Evolutionary conservation across 2,113 vertebrate genomes (phyloP).

Genomic region (Festucalex cinctus): DNA sequence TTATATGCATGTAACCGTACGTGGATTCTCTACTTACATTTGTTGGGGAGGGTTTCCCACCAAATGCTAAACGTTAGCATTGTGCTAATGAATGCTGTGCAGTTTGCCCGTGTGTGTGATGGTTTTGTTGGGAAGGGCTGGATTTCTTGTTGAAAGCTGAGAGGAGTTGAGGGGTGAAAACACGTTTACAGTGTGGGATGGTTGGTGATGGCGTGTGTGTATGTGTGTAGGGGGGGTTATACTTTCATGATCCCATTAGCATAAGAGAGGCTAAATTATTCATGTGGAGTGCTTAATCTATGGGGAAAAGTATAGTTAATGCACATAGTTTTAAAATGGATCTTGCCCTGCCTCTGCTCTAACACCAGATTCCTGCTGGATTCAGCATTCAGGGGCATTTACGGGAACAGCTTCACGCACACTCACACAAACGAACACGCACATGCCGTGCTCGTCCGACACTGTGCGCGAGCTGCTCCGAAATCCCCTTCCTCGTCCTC

Average conservation of each 20-base stretch:
- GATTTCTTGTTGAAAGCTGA: conserved; percentile 94
- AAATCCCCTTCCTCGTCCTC: conserved; percentile 62
- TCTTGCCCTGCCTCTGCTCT: conserved; percentile 89
- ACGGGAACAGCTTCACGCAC: conserved; percentile 81
- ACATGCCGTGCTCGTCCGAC: conserved; percentile 44
- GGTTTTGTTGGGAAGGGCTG: conserved; percentile 83
- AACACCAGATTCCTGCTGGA: conserved; percentile 97
- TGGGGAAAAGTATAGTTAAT: conserved; percentile 99
- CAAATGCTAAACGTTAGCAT: conserved; percentile 32
- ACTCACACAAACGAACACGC: conserved; percentile 16
- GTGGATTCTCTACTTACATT: not conserved
- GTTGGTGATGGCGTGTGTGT: not conserved
- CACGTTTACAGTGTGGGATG: conserved; percentile 2
- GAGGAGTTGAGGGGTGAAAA: conserved; percentile 75
- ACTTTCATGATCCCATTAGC: conserved; percentile 99
- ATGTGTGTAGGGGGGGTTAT: conserved; percentile 64
- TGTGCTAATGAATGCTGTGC: conserved; percentile 41
- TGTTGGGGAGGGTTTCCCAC: conserved; percentile 1
- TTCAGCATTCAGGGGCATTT: conserved; percentile 94
- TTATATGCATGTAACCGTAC: not conserved
- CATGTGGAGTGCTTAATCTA: conserved; percentile 97
- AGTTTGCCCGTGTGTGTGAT: conserved; percentile 64
- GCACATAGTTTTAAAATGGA: conserved; percentile 99
- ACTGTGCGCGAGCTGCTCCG: conserved; percentile 39
- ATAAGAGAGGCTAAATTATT: conserved; percentile 99